A percentile compares a stretch with the other conserved stretches of the same genome.
Conservation (phyloP, 2,888 invertebrate genomes). For the Lypha dubia region DNA sequence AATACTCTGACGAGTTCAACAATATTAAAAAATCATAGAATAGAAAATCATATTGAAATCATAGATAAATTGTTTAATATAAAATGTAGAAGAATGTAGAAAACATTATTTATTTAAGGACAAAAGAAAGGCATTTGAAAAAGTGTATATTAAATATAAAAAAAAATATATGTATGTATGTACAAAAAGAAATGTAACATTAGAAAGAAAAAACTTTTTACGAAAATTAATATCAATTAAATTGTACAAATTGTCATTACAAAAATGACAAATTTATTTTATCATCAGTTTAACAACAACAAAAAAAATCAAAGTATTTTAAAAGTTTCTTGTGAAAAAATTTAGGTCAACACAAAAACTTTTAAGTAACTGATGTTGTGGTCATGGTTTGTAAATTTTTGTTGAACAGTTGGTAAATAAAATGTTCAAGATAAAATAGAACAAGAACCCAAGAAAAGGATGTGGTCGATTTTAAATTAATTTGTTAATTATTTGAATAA, state of each 20-base stretch:
- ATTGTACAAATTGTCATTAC: conserved; percentile 65
- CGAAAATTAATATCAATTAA: conserved; percentile 67
- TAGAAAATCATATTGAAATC: conserved; percentile 67
- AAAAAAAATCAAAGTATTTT: conserved; percentile 4
- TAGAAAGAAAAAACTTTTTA: background rate
- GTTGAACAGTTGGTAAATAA: conserved; percentile 4
- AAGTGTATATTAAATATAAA: background rate
- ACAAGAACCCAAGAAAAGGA: background rate
- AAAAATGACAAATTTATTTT: conserved; percentile 64
- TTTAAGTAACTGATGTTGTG: conserved; percentile 54
- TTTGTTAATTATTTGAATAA: conserved; percentile 30
- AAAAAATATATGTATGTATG: no score
- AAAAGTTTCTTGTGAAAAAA: conserved; percentile 11
- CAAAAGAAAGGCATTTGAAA: conserved; percentile 9
- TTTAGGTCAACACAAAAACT: conserved; percentile 51
- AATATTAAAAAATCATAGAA: conserved; percentile 58
- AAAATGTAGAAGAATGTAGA: background rate
- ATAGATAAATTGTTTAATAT: conserved; percentile 60
- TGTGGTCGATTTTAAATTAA: background rate
- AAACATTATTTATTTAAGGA: background rate
- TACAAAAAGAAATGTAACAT: background rate
- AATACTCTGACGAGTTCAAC: conserved; percentile 28
- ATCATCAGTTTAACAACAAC: conserved; percentile 7
- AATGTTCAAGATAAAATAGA: background rate
- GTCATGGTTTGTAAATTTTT: conserved; percentile 15